Base-by-base conservation (phyloP, 1,140 invertebrate species). In the Amyelois transitella region DNA sequence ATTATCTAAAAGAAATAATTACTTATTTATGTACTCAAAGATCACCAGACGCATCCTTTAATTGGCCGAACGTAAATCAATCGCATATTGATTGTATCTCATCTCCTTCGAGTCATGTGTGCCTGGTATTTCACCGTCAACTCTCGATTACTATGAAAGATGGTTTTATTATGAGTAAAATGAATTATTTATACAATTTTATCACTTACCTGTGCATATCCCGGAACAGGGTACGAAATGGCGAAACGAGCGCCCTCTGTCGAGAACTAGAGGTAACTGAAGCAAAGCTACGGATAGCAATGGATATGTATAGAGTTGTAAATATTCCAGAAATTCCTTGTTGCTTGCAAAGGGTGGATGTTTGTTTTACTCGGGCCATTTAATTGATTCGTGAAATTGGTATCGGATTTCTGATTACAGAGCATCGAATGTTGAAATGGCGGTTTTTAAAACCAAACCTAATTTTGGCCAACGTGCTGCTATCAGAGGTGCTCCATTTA, bases 221-320 rank as follows among this genome's bases (percentile, higher is more conserved):
- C 32, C 32, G 32, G 1, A 2, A 4, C 12, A 38, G 8, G n/a
- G 6, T 1, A 14, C 32, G 17, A 38, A 32, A 38, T 38, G 32
- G 32, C 32, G 32, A 14, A 12, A 38, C 32, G 32, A 14, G 12
- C n/a, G 32, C 6, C 32, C 32, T 38, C 5, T 14, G 1, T 38
- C 32, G 8, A 4, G 6, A 2, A 38, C 32, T 14, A 14, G 6
- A 14, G 32, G n/a, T 14, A 38, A 38, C 32, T 38, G 32, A 38
- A 14, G 32, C 17, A 14, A 14, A 14, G 32, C 32, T 14, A 14
- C 17, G 17, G 62, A 66, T 62, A 61, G 57, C 28, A 48, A 43
- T 47, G 47, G 53, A 65, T 50, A 21, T 45, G 53, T 52, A 60
- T 56, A 59, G 60, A 71, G 72, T n/a, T 65, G 67, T 21, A 65